These are phyloP conservation scores for Sacculina carcini DNA, from an alignment of 2,888 invertebrate genomes.

Conservation along the genomic window DNA sequence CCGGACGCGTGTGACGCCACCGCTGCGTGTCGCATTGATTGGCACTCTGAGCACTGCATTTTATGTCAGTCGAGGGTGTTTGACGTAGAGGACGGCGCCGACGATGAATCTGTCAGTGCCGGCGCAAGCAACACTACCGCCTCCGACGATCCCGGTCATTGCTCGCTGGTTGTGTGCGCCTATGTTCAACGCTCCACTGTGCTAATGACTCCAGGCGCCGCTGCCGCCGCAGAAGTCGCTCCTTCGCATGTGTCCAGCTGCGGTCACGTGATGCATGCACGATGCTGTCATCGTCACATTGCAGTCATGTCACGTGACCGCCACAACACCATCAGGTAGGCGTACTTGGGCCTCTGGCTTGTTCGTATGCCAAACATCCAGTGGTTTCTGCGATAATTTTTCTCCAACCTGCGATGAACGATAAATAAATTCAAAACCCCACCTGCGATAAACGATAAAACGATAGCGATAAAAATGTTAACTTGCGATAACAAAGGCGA, in stretches of 20 bases:
- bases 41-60: conserved; percentile 42
- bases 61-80: conserved; percentile 30
- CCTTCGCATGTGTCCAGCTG: conserved; percentile 70
- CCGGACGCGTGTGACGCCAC: background rate
- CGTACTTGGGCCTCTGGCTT: too few relatives aligned
- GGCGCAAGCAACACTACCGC: background rate
- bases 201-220: conserved; percentile 28
- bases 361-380: too few relatives aligned
- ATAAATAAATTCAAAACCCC: too few relatives aligned
- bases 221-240: background rate
- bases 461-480: too few relatives aligned
- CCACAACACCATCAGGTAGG: too few relatives aligned
- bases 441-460: too few relatives aligned
- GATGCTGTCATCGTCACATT: too few relatives aligned
- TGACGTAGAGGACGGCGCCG: conserved; percentile 4
- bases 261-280: conserved; percentile 88
- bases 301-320: too few relatives aligned
- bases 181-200: conserved; percentile 78
- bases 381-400: too few relatives aligned
- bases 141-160: conserved; percentile 15
- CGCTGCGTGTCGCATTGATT: too few relatives aligned
- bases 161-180: conserved; percentile 65
- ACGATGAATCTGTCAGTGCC: background rate
- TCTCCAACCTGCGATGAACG: too few relatives aligned
- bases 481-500: too few relatives aligned